These are phyloP conservation scores for Micrastur ruficollis DNA, from an alignment of 2,797 vertebrate genomes.

Conservation along the genomic window DNA sequence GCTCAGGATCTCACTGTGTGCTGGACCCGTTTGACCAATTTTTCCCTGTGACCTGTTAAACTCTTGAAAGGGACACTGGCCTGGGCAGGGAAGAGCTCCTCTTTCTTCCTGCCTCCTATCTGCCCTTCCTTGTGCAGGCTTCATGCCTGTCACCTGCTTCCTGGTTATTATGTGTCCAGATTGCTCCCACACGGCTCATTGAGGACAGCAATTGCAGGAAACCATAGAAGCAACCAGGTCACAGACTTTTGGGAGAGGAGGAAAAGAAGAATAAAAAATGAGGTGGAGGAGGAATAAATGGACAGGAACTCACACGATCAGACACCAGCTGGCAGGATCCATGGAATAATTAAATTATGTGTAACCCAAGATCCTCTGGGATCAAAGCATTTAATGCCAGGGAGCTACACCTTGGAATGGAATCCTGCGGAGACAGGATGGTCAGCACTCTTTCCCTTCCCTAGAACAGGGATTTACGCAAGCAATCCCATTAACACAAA, in stretches of 20 bases:
- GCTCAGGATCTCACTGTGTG: background rate
- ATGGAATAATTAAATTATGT: background rate
- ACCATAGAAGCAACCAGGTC: background rate
- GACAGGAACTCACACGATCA: background rate
- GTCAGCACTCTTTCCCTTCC: background rate
- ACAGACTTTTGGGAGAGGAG: background rate
- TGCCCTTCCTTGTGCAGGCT: background rate
- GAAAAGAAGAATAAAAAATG: background rate
- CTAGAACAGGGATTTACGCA: fast-evolving
- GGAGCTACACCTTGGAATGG: background rate
- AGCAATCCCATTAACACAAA: background rate
- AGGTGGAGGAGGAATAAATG: background rate
- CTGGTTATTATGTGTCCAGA: background rate
- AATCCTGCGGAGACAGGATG: fast-evolving
- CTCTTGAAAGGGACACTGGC: background rate
- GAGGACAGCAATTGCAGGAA: background rate
- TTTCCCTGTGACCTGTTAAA: background rate
- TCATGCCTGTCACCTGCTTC: background rate
- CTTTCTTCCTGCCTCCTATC: background rate
- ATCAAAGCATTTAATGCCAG: background rate
- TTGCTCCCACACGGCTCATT: background rate
- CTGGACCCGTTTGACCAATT: background rate
- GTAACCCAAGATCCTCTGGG: background rate
- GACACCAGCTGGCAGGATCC: background rate
- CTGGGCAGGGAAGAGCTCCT: background rate